phyloP scores from a whole-genome alignment of 2,113 vertebrate genomes.

The Struthio camelus region DNA sequence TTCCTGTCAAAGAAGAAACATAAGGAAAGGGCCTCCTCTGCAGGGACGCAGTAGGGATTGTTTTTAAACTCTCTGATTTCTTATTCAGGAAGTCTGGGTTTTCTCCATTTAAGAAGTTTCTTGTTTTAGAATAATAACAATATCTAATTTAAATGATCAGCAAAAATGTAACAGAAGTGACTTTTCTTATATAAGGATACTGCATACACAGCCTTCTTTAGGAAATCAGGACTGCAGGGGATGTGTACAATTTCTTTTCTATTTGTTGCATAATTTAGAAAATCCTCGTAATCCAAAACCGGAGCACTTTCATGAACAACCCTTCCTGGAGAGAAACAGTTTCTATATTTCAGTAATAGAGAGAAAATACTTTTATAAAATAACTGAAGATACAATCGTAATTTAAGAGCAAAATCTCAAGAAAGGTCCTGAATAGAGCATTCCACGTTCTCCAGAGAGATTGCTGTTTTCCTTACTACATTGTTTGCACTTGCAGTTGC shows the following conservation, averaged over 20 bases:
- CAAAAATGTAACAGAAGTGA: constrained; percentile 28
- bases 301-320: constrained; percentile 7
- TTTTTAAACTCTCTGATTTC: background rate
- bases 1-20: background rate
- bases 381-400: background rate
- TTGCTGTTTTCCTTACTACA: background rate
- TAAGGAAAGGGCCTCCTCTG: background rate
- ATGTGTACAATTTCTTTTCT: background rate
- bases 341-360: constrained; percentile 15
- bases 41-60: background rate
- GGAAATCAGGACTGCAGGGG: constrained; percentile 14
- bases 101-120: constrained; percentile 6
- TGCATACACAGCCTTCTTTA: constrained; percentile 4
- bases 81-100: background rate
- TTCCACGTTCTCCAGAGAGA: background rate
- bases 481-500: background rate
- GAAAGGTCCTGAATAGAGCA: background rate
- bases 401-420: background rate
- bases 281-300: constrained; percentile 23
- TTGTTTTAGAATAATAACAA: background rate
- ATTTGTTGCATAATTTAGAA: constrained; percentile 44
- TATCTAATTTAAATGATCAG: constrained; percentile 25
- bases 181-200: background rate
- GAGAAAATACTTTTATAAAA: constrained; percentile 28
- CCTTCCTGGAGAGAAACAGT: constrained; percentile 2